These are phyloP conservation scores for Leptura quadrifasciata DNA, from an alignment of 2,888 invertebrate species.

Conservation along the genomic window DNA sequence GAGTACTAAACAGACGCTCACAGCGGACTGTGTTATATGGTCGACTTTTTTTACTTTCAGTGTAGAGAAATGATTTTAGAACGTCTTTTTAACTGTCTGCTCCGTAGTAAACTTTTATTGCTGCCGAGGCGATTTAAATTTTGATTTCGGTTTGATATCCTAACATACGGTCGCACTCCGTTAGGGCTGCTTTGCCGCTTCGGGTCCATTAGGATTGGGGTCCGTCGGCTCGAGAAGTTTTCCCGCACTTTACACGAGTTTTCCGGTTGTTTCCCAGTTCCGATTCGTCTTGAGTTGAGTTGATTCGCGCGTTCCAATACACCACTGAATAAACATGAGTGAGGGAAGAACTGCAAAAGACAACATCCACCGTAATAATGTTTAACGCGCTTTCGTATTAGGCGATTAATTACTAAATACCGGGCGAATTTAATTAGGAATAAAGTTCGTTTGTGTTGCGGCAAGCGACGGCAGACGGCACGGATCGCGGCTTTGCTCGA, in stretches of 20 bases:
- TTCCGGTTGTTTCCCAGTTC: slow-evolving; percentile 58
- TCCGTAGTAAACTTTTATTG: slow-evolving; percentile 62
- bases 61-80: slow-evolving; percentile 64
- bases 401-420: slow-evolving; percentile 54
- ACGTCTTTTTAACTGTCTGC: slow-evolving; percentile 65
- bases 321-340: slow-evolving; percentile 53
- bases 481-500: slow-evolving; percentile 18
- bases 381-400: background rate
- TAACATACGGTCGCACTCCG: slow-evolving; percentile 47
- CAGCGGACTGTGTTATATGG: slow-evolving; percentile 66
- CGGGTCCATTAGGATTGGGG: slow-evolving; percentile 51
- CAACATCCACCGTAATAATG: background rate
- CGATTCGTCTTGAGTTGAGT: slow-evolving; percentile 47
- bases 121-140: slow-evolving; percentile 58
- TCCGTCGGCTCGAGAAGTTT: slow-evolving; percentile 52
- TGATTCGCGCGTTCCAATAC: slow-evolving; percentile 35
- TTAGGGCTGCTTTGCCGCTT: slow-evolving; percentile 50
- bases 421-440: slow-evolving; percentile 56
- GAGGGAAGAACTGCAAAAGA: slow-evolving; percentile 24
- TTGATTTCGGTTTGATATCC: slow-evolving; percentile 59
- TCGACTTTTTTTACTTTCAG: slow-evolving; percentile 59
- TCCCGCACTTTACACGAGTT: slow-evolving; percentile 57
- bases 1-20: slow-evolving; percentile 68
- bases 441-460: slow-evolving; percentile 36
- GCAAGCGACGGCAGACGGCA: slow-evolving; percentile 55